A percentile compares a stretch with the other conserved stretches of the same genome.
Evolutionary conservation across 2,113 vertebrate genomes (phyloP).

Genomic region (Nanorana parkeri): DNA sequence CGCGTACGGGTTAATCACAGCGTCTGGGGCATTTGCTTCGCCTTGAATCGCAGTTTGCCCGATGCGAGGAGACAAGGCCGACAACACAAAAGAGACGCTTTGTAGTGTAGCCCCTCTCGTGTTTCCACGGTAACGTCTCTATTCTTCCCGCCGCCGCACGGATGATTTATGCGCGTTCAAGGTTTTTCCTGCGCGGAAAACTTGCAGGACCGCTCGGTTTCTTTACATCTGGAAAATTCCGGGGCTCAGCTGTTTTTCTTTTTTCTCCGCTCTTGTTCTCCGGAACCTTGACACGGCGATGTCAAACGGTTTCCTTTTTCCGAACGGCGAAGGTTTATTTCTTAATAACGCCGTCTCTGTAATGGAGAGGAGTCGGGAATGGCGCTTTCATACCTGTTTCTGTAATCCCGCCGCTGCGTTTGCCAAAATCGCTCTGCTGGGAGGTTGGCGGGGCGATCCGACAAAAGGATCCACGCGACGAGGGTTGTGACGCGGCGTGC

Average conservation of each 20-base stretch:
- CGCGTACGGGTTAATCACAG: slow-evolving; percentile 26
- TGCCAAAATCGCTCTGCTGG: too few species aligned
- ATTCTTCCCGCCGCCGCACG: slow-evolving; percentile 67
- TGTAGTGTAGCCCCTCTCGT: slow-evolving; percentile 71
- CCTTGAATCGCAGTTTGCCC: slow-evolving; percentile 48
- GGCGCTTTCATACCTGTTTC: too few species aligned
- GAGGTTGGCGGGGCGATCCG: too few species aligned
- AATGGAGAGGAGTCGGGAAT: background rate
- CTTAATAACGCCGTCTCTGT: background rate
- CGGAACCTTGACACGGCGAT: background rate
- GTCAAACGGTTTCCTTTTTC: background rate
- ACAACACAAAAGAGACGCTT: slow-evolving; percentile 41
- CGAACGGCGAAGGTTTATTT: background rate
- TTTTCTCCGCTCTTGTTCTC: background rate
- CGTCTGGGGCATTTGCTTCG: slow-evolving; percentile 28
- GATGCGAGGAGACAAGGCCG: slow-evolving; percentile 36
- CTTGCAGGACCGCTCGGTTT: slow-evolving; percentile 32
- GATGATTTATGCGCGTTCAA: slow-evolving; percentile 76
- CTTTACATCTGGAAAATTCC: background rate
- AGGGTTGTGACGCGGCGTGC: too few species aligned
- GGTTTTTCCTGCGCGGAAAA: slow-evolving; percentile 61
- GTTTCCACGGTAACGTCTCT: slow-evolving; percentile 76
- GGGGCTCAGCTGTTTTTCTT: background rate
- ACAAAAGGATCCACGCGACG: too few species aligned
- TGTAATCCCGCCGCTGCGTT: too few species aligned